These are phyloP conservation scores for Centropyge bicolor DNA, from an alignment of 2,797 vertebrate genomes.

Conservation along the genomic window DNA sequence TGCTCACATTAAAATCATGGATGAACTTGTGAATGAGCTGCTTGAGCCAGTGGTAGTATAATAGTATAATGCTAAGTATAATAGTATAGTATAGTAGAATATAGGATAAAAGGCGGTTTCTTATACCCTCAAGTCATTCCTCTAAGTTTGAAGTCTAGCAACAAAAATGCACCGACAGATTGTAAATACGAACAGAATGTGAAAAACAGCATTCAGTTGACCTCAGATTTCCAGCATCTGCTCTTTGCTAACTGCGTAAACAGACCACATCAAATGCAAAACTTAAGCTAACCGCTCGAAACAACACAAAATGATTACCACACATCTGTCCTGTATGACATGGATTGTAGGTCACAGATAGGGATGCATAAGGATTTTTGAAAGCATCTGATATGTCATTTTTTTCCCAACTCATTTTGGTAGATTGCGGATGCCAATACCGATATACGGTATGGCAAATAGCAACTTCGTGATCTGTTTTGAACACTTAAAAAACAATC, in stretches of 20 bases:
- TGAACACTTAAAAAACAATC: no score
- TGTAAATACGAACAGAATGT: slow-evolving; percentile 10
- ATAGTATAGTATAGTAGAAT: neutral
- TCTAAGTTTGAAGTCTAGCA: neutral
- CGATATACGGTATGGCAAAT: no score
- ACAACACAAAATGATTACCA: slow-evolving; percentile 34
- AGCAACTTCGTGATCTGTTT: no score
- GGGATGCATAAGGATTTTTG: no score
- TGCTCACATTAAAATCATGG: slow-evolving; percentile 6
- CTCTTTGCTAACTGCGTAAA: neutral
- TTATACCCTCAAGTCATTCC: neutral
- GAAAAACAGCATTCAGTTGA: slow-evolving; percentile 2
- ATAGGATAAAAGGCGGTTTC: neutral
- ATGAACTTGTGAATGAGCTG: neutral
- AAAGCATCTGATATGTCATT: no score
- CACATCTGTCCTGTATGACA: slow-evolving; percentile 28
- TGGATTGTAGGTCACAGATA: neutral
- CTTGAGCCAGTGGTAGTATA: neutral
- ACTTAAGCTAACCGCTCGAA: neutral
- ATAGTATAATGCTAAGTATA: no score
- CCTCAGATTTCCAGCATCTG: slow-evolving; percentile 4
- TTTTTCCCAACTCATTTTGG: no score
- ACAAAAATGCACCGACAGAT: neutral
- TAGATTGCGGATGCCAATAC: no score
- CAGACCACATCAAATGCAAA: slow-evolving; percentile 24